Evolutionary conservation across 1,140 invertebrate species (phyloP).

Genomic region (Pseudomyrmex dendroicus): DNA sequence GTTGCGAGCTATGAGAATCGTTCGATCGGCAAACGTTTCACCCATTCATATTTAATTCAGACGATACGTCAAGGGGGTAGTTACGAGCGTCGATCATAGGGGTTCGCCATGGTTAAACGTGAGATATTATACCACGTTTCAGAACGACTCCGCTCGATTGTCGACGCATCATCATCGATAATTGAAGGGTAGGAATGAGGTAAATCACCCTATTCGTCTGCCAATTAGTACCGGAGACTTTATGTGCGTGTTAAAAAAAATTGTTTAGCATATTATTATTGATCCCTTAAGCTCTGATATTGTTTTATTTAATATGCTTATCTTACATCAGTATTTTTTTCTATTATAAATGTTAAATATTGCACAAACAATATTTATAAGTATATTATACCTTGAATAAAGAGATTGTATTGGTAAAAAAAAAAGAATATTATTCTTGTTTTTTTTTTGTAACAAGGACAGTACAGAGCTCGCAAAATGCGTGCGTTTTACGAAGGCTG

Average conservation of each 20-base stretch:
- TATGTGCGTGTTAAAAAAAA: constrained; percentile 8
- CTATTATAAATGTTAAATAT: not conserved
- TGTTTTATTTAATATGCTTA: not conserved
- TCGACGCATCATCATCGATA: constrained; percentile 73
- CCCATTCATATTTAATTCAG: constrained; percentile 75
- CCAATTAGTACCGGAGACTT: constrained; percentile 19
- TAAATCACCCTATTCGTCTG: constrained; percentile 1
- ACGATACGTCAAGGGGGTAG: constrained; percentile 64
- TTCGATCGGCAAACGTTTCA: constrained; percentile 46
- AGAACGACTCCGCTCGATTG: constrained; percentile 54
- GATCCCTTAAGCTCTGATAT: no score
- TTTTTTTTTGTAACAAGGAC: no score
- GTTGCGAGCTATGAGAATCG: constrained; percentile 59
- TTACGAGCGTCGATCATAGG: constrained; percentile 59
- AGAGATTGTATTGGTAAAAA: no score
- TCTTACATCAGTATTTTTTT: not conserved
- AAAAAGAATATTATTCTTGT: no score
- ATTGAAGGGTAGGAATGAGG: constrained; percentile 50
- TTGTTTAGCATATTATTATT: not conserved
- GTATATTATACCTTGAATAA: no score
- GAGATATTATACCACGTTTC: constrained; percentile 66
- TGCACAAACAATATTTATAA: not conserved
- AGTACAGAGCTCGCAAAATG: not conserved
- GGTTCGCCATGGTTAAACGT: constrained; percentile 65
- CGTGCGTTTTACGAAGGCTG: not conserved